phyloP scores from a whole-genome alignment of 2,797 vertebrate species.

The Propithecus perrieri region DNA sequence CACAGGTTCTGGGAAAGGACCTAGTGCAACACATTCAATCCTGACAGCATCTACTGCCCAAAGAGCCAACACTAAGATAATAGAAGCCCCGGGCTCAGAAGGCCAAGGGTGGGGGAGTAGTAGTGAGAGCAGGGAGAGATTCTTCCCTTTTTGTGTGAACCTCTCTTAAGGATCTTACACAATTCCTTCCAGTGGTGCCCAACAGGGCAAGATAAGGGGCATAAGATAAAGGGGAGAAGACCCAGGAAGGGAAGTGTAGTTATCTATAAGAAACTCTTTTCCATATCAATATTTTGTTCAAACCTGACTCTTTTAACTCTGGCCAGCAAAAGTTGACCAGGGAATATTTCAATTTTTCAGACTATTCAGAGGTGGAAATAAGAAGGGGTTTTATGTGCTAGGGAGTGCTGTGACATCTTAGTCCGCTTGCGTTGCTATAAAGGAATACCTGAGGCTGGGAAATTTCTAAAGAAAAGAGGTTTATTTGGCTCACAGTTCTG shows the following conservation, averaged over 20 bases:
- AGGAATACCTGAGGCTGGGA: background rate
- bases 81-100: background rate
- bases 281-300: background rate
- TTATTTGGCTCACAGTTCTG: background rate
- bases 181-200: background rate
- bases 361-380: background rate
- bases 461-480: background rate
- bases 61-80: background rate
- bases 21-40: background rate
- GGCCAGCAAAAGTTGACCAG: background rate
- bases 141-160: background rate
- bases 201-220: background rate
- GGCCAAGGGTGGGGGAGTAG: too few species aligned
- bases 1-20: background rate
- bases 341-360: background rate
- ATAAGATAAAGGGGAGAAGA: background rate
- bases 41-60: background rate
- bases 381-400: background rate
- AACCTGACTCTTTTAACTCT: background rate
- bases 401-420: background rate
- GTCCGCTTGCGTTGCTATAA: background rate
- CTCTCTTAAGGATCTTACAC: background rate
- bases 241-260: background rate
- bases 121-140: background rate
- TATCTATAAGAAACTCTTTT: background rate